A percentile compares a stretch with the other conserved stretches of the same genome.
phyloP scores from a whole-genome alignment of 2,797 vertebrate species.

The Paratrypauchen microcephalus region DNA sequence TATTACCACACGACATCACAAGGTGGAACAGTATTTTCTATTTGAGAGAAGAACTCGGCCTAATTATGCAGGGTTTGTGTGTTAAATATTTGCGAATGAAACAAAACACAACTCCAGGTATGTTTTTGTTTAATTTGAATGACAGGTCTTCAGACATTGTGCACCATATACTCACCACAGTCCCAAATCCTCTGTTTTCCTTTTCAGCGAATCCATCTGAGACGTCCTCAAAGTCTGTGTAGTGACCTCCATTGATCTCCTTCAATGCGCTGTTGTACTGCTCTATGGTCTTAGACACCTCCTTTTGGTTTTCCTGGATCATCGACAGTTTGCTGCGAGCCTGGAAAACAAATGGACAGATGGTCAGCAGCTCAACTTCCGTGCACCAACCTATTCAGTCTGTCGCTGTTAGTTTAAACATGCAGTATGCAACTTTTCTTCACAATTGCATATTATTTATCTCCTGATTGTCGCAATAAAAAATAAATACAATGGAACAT shows the following conservation, averaged over 20 bases:
- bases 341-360: slow-evolving; percentile 63
- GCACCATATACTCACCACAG: slow-evolving; percentile 74
- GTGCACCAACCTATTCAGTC: not conserved
- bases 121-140: not conserved
- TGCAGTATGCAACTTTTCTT: too few relatives aligned
- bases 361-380: not conserved
- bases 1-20: too few relatives aligned
- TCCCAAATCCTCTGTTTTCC: slow-evolving; percentile 78
- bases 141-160: not conserved
- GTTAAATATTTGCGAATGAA: too few relatives aligned
- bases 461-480: not conserved
- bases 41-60: too few relatives aligned
- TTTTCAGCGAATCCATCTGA: slow-evolving; percentile 79
- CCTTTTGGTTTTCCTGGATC: slow-evolving; percentile 87
- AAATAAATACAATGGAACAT: not conserved
- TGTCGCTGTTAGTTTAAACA: not conserved
- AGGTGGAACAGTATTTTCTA: too few relatives aligned
- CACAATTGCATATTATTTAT: too few relatives aligned
- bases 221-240: slow-evolving; percentile 82
- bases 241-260: slow-evolving; percentile 77
- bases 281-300: slow-evolving; percentile 86
- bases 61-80: too few relatives aligned
- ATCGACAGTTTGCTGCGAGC: slow-evolving; percentile 87
- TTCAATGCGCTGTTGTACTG: slow-evolving; percentile 83
- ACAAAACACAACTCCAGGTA: too few relatives aligned